Evolutionary conservation across 1,140 invertebrate genomes (phyloP).

Genomic region (Pomacea maculata): DNA sequence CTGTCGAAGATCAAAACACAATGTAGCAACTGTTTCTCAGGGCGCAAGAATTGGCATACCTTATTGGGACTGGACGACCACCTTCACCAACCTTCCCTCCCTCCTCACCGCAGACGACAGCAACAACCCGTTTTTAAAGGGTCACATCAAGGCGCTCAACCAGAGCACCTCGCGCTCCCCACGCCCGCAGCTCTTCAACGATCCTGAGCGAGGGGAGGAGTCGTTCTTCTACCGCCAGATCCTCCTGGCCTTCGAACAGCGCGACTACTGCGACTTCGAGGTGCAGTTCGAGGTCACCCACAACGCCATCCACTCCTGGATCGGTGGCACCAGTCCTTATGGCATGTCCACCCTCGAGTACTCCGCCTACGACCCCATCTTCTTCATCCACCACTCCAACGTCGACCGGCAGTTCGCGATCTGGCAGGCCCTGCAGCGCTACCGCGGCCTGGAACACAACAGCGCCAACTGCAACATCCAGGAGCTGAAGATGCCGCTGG

Average conservation of each 20-base stretch:
- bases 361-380: conserved; percentile 39
- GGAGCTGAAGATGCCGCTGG: conserved; percentile 26
- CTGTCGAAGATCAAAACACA: no score
- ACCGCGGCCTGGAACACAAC: conserved; percentile 34
- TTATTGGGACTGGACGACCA: conserved; percentile 42
- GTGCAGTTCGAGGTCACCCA: conserved; percentile 34
- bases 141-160: conserved; percentile 7
- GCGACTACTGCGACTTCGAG: conserved; percentile 33
- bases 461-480: conserved; percentile 36
- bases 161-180: conserved; percentile 22
- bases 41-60: conserved; percentile 28
- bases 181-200: conserved; percentile 23
- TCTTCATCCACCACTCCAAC: conserved; percentile 39
- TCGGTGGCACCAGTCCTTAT: conserved; percentile 33
- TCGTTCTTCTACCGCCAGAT: conserved; percentile 33
- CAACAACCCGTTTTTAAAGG: conserved; percentile 35
- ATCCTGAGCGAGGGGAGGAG: conserved; percentile 21
- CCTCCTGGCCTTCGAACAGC: conserved; percentile 33
- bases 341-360: conserved; percentile 42
- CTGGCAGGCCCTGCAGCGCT: conserved; percentile 39
- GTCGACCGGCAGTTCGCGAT: conserved; percentile 36
- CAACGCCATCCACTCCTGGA: conserved; percentile 37
- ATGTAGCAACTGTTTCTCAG: no score
- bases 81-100: conserved; percentile 30
- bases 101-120: conserved; percentile 25